Percentiles rank a stretch among this genome's conserved stretches.
Conservation (phyloP, 2,797 vertebrate species). For the Peromyscus attwateri region DNA sequence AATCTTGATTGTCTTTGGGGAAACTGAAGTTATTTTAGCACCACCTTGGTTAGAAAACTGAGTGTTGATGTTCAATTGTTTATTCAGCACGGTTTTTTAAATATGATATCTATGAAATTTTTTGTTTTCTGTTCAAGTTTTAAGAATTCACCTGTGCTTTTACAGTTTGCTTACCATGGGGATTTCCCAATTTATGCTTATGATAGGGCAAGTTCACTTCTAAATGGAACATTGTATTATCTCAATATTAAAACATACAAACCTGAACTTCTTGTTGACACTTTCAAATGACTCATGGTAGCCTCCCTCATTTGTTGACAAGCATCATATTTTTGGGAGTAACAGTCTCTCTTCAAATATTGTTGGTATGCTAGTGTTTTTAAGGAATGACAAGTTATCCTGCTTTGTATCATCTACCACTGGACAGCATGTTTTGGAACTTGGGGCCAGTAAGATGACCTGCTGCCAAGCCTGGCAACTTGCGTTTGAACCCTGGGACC, state of each 20-base stretch:
- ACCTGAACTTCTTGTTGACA: neutral
- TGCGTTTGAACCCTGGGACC: neutral
- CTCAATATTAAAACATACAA: neutral
- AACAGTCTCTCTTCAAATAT: neutral
- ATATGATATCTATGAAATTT: neutral
- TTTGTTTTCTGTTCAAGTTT: neutral
- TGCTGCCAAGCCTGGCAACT: neutral
- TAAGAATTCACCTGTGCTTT: neutral
- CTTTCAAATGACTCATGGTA: constrained; percentile 3
- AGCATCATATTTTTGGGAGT: neutral
- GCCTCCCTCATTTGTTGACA: neutral
- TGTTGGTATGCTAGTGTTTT: neutral
- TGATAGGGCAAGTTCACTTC: neutral
- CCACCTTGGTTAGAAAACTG: neutral
- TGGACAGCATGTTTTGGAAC: constrained; percentile 26
- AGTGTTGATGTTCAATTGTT: neutral
- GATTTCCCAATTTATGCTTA: neutral
- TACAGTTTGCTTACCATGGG: neutral
- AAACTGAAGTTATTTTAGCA: neutral
- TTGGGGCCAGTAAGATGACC: neutral
- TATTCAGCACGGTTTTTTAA: neutral
- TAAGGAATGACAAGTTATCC: neutral
- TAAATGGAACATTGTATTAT: constrained; percentile 33
- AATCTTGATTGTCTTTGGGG: neutral
- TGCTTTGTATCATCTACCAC: neutral